Evolutionary conservation across 2,797 vertebrate species (phyloP).

Genomic region (Lophius americanus): DNA sequence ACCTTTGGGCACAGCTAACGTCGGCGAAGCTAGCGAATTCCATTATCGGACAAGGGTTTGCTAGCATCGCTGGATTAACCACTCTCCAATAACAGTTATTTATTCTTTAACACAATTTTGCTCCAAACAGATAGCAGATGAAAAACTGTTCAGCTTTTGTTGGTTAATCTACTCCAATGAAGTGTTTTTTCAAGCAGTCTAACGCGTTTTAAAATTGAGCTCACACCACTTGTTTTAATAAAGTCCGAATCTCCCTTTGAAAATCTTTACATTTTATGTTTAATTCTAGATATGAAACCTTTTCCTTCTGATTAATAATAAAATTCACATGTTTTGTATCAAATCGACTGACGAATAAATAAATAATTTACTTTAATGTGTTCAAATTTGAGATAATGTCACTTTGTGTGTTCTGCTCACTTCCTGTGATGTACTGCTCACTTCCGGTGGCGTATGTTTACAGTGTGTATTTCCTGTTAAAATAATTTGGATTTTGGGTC

Average conservation of each 20-base stretch:
- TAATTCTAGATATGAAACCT: rapidly evolving
- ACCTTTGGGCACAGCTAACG: neutral
- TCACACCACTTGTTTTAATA: no score
- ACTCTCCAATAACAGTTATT: no score
- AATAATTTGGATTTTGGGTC: no score
- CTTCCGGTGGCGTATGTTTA: no score
- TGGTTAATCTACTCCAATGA: no score
- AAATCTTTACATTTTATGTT: rapidly evolving
- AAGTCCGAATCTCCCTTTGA: neutral
- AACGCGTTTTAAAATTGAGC: no score
- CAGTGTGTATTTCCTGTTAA: no score
- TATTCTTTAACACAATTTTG: no score
- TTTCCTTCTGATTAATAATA: rapidly evolving
- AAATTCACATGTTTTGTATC: rapidly evolving
- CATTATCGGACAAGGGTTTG: constrained; percentile 18
- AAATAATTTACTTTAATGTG: rapidly evolving
- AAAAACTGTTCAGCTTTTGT: rapidly evolving
- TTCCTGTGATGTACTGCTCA: no score
- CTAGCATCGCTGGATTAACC: neutral
- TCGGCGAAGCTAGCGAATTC: constrained; percentile 16
- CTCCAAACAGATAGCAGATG: no score
- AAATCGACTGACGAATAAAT: rapidly evolving
- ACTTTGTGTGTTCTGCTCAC: no score
- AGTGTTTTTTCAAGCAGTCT: no score
- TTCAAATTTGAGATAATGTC: neutral